A percentile compares a stretch with the other conserved stretches of the same genome.
These are phyloP conservation scores for Zophobas morio DNA, from an alignment of 1,140 invertebrate genomes.

Conservation along the genomic window DNA sequence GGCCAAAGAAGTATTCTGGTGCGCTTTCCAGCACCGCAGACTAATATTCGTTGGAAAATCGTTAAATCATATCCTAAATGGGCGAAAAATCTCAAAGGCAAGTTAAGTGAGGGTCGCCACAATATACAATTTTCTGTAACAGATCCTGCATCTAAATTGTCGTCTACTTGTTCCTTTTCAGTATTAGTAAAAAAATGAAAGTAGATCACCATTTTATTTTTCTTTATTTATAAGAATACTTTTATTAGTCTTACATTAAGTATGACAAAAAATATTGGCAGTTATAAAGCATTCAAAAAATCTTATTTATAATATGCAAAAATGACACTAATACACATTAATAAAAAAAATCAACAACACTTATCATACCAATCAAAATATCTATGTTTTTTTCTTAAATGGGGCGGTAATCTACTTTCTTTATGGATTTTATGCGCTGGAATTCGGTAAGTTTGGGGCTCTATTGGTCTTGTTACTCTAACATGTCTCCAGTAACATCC, in stretches of 20 bases:
- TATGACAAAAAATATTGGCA: slow-evolving; percentile 41
- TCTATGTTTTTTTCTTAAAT: slow-evolving; percentile 51
- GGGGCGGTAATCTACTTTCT: slow-evolving; percentile 51
- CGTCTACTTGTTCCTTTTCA: slow-evolving; percentile 37
- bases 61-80: slow-evolving; percentile 41
- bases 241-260: slow-evolving; percentile 39
- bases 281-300: slow-evolving; percentile 28
- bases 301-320: slow-evolving; percentile 13
- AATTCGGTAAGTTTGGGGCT: slow-evolving; percentile 40
- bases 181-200: slow-evolving; percentile 37
- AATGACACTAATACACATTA: slow-evolving; percentile 8
- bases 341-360: slow-evolving; percentile 37
- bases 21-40: slow-evolving; percentile 36
- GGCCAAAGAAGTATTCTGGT: slow-evolving; percentile 21
- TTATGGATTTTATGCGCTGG: slow-evolving; percentile 48
- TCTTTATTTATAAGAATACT: slow-evolving; percentile 34
- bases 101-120: slow-evolving; percentile 29
- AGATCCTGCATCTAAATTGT: slow-evolving; percentile 28
- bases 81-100: slow-evolving; percentile 33
- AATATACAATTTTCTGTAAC: slow-evolving; percentile 42
- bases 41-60: slow-evolving; percentile 45
- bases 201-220: neutral
- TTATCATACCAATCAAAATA: slow-evolving; percentile 58
- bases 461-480: slow-evolving; percentile 48
- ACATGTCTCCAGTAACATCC: slow-evolving; percentile 63